Evolutionary conservation across 2,113 vertebrate genomes (phyloP), one percentile per base, ranked within the genome.

Genomic region (Petrocephalus microphthalmus): DNA sequence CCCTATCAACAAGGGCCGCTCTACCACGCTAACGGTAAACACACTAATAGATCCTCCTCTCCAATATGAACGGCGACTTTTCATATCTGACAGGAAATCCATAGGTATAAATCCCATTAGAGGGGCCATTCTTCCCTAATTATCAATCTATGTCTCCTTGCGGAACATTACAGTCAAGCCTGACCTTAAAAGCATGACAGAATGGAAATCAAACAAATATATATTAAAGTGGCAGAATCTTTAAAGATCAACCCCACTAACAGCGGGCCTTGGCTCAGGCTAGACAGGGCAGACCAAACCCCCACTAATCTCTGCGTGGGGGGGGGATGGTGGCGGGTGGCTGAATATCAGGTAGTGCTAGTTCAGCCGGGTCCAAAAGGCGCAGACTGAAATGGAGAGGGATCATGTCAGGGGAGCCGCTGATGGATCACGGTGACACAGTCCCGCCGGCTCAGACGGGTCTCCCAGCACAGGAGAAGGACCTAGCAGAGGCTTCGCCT

Each of bases 61-160:
- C 96, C 96, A 97, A 98, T 97, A 96, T 97, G 94, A 97, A 95
- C 92, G 91, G 94, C 95, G 96, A 97, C 97, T 97, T 97, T 95
- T 98, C 97, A 97, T 96, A 97, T 97, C 94, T 96, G 98, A 98
- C 97, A 98, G 95, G 96, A 98, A 98, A 99, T 99, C 98, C 95
- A 99, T 99, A 96, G 95, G 96, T 96, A 98, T 97, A 98, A 98
- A 98, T 98, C 96, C 97, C 96, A 98, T 97, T 97, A 97, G 95
- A 95, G 95, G 47, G 92, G 94, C 95, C 96, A 96, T 96, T 97
- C 96, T 97, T 95, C 96, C 94, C 94, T 91, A 95, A 98, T 97
- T 98, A 98, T 98, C 97, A 97, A 98, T 98, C 98, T 97, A 95
- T 96, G 97, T 97, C 97, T 98, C 96, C 96, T 97, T 97, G 96